These are phyloP conservation scores for Bothrops jararaca DNA, from an alignment of 2,113 vertebrate species.

Conservation along the genomic window DNA sequence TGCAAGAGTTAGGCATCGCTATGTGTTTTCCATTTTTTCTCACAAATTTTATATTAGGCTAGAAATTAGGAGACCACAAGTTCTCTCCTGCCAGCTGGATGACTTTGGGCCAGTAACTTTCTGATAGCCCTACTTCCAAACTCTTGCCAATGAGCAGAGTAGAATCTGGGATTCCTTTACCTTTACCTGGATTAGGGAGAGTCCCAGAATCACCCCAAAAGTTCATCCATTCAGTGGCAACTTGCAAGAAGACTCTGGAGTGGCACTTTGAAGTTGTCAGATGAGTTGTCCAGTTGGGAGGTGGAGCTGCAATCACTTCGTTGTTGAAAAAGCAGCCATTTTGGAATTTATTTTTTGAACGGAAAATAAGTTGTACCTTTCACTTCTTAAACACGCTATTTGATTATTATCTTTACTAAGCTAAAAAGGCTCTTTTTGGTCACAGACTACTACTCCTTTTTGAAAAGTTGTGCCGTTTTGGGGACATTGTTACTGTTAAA, in stretches of 20 bases:
- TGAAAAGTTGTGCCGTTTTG: neutral
- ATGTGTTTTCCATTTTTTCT: conserved; percentile 11
- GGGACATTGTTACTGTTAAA: neutral
- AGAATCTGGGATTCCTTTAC: too few relatives aligned
- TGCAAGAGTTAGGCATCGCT: conserved; percentile 28
- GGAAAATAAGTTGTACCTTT: too few relatives aligned
- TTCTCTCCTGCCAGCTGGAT: neutral
- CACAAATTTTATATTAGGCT: neutral
- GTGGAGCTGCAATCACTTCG: neutral
- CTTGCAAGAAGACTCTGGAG: neutral
- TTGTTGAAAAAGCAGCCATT: neutral
- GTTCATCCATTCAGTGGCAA: neutral
- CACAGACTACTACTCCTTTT: neutral
- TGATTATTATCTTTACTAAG: too few relatives aligned
- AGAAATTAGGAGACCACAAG: neutral
- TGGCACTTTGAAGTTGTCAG: neutral
- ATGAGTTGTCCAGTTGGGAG: neutral
- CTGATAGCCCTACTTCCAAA: neutral
- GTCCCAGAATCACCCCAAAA: neutral
- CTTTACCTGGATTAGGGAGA: neutral
- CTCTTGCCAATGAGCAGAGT: neutral
- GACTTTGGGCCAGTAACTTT: neutral
- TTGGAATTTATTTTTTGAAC: neutral
- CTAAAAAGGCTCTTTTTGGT: too few relatives aligned
- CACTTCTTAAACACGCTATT: too few relatives aligned